Percentiles rank a stretch among this genome's conserved stretches.
These are phyloP conservation scores for Sphaeramia orbicularis DNA, from an alignment of 2,797 vertebrate species.

Conservation along the genomic window DNA sequence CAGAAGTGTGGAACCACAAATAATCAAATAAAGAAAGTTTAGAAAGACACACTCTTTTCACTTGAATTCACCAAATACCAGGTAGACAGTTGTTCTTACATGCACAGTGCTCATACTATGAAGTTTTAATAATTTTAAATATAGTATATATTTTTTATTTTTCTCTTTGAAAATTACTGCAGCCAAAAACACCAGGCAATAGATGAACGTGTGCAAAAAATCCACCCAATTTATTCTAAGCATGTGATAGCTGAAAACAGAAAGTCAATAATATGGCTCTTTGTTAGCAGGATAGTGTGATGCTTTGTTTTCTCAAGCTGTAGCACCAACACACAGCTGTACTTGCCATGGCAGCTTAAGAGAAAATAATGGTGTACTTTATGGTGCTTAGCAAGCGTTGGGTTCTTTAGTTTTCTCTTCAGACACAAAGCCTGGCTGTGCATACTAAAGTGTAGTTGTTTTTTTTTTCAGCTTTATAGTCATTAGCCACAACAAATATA, in stretches of 20 bases:
- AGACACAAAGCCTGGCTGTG: conserved; percentile 9
- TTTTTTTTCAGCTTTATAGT: conserved; percentile 10
- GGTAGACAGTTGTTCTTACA: too few relatives aligned
- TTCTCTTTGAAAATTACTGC: too few relatives aligned
- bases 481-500: neutral
- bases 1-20: too few relatives aligned
- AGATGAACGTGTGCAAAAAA: neutral
- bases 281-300: conserved; percentile 15
- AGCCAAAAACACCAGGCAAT: neutral
- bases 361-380: conserved; percentile 6
- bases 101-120: too few relatives aligned
- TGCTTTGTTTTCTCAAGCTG: neutral
- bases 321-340: neutral
- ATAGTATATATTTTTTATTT: too few relatives aligned
- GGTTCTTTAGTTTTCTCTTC: neutral
- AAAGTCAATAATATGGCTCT: conserved; percentile 7
- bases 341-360: conserved; percentile 7
- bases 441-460: neutral
- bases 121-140: too few relatives aligned
- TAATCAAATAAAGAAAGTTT: too few relatives aligned
- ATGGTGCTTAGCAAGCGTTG: neutral
- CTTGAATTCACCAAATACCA: too few relatives aligned
- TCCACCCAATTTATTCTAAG: neutral
- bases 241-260: neutral
- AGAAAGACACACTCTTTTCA: too few relatives aligned